Base-by-base conservation (phyloP, 2,113 vertebrate genomes). In the Ailurus styani region DNA sequence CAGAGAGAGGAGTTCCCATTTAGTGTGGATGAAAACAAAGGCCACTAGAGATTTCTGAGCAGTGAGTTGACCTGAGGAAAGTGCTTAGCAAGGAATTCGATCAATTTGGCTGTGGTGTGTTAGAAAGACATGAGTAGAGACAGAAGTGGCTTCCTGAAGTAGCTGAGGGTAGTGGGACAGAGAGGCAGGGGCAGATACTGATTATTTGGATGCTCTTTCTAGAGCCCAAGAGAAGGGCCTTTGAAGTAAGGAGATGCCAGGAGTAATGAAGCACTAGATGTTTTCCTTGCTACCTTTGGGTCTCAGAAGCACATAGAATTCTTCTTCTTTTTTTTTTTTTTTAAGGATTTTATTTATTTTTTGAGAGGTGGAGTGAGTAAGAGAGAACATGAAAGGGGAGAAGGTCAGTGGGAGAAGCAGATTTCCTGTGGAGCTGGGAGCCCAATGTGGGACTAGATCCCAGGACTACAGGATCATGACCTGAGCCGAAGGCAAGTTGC, bases 261-360 rank as follows among this genome's bases (percentile, higher is more conserved):
- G 77, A n/a, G 17, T 60, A 68, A 79, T 21, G 60, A 91, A 87
- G 37, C 25, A 37, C 12, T 29, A 77, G 45, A n/a, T 47, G 85
- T 54, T 42, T 88, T 54, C 15, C 68, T 70, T n/a, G 54, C 55
- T 62, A 93, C 15, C 45, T 81, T 3, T 64, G 3, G 47, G 83
- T 95, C 95, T 98, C 72, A 64, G 14, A 94, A 90, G 81, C 62
- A 77, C 91, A 60, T 91, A 81, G 60, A 97, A 88, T 87, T 78
- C n/a, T n/a, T n/a, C n/a, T n/a, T n/a, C n/a, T n/a, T n/a, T n/a
- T n/a, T n/a, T n/a, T n/a, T n/a, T n/a, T n/a, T n/a, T n/a, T n/a
- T n/a, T n/a, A n/a, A n/a, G n/a, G n/a, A n/a, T n/a, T n/a, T n/a
- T n/a, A n/a, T n/a, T n/a, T n/a, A n/a, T n/a, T n/a, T n/a, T n/a